Percentiles rank a stretch among this genome's conserved stretches.
These are phyloP conservation scores for Spizaetus ornatus DNA, from an alignment of 2,113 vertebrate species.

Conservation along the genomic window DNA sequence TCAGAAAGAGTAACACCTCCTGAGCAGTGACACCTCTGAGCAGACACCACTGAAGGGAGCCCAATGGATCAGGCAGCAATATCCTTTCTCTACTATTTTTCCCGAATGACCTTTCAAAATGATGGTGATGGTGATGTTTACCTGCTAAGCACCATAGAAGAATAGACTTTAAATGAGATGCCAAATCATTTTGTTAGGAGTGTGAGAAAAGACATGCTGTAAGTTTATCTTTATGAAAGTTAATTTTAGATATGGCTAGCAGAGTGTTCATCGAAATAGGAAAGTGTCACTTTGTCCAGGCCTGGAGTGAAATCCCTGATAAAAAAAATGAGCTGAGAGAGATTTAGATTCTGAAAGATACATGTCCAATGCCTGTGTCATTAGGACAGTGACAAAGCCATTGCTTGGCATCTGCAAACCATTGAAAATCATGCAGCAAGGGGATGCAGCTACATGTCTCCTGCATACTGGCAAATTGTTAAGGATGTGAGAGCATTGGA, in stretches of 20 bases:
- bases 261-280: background rate
- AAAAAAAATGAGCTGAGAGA: background rate
- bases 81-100: background rate
- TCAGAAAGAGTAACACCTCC: background rate
- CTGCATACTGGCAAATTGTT: background rate
- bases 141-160: background rate
- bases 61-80: background rate
- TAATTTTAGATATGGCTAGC: background rate
- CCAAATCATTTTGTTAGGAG: background rate
- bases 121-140: background rate
- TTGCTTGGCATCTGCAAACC: background rate
- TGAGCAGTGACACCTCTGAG: background rate
- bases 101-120: background rate
- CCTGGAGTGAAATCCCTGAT: background rate
- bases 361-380: accelerated
- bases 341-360: background rate
- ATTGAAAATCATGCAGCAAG: background rate
- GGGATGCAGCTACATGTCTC: background rate
- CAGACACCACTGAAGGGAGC: background rate
- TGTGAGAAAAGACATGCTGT: background rate
- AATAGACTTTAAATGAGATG: background rate
- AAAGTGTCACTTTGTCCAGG: background rate
- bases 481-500: background rate
- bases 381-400: background rate
- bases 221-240: conserved; percentile 5